Percentiles rank a stretch among this genome's conserved stretches.
These are phyloP conservation scores for Oryzias celebensis DNA, from an alignment of 2,113 vertebrate genomes.

Conservation along the genomic window DNA sequence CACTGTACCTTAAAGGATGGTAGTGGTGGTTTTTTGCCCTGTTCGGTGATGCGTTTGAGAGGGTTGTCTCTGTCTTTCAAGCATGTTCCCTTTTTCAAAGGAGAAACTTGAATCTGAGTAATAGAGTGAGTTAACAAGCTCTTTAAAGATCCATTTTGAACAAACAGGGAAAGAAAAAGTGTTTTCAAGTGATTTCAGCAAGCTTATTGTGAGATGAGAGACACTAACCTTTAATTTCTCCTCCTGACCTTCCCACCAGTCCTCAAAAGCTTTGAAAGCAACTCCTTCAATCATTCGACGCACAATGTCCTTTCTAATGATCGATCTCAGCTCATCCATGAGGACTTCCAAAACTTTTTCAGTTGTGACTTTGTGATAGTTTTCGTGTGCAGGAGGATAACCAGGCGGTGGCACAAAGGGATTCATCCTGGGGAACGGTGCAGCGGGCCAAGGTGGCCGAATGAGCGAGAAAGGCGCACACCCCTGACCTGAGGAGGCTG, in stretches of 20 bases:
- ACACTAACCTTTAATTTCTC: conserved; percentile 85
- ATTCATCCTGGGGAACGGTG: conserved; percentile 84
- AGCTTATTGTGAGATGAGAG: too few relatives aligned
- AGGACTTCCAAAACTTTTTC: conserved; percentile 89
- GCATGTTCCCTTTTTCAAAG: conserved; percentile 82
- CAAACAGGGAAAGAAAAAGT: not conserved
- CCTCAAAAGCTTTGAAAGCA: conserved; percentile 92
- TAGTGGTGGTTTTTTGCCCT: conserved; percentile 84
- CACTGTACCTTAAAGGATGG: conserved; percentile 91
- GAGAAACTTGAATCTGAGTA: conserved; percentile 75
- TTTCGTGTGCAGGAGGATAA: conserved; percentile 78
- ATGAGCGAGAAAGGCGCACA: conserved; percentile 45
- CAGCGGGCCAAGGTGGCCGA: conserved; percentile 81
- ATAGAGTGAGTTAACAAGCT: not conserved
- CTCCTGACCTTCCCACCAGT: conserved; percentile 94
- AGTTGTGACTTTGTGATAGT: conserved; percentile 85
- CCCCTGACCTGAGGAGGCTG: conserved; percentile 80
- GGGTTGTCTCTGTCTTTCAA: conserved; percentile 80
- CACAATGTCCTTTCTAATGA: conserved; percentile 92
- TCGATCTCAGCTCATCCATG: conserved; percentile 88
- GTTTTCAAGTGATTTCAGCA: not conserved
- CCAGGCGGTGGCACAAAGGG: conserved; percentile 88
- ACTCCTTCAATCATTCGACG: conserved; percentile 93
- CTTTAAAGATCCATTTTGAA: not conserved
- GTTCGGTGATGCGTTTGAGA: conserved; percentile 74